phyloP scores from a whole-genome alignment of 2,797 vertebrate species.

The Chelidonichthys spinosus region DNA sequence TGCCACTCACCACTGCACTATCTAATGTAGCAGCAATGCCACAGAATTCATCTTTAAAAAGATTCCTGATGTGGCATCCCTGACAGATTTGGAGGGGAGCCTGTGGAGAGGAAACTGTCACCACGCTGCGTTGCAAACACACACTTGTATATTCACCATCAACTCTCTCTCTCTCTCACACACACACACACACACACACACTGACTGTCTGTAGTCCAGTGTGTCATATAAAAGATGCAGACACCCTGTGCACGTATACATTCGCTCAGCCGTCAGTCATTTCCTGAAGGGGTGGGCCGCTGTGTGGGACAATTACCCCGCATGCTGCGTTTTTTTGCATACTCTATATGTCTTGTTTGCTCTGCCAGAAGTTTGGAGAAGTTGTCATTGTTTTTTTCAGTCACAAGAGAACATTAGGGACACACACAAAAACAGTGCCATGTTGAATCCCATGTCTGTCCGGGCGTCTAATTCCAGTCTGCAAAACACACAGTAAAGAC shows the following conservation, averaged over 20 bases:
- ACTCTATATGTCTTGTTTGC: conserved; percentile 35
- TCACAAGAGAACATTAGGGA: conserved; percentile 25
- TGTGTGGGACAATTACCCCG: conserved; percentile 38
- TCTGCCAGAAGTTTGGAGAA: conserved; percentile 18
- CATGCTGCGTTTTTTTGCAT: conserved; percentile 36
- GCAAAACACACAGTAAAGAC: conserved; percentile 22
- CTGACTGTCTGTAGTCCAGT: conserved; percentile 71
- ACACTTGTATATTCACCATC: conserved; percentile 33
- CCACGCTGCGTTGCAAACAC: conserved; percentile 28
- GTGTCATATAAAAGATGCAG: conserved; percentile 68
- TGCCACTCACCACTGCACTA: conserved; percentile 61
- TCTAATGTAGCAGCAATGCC: conserved; percentile 73
- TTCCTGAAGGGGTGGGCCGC: conserved; percentile 10
- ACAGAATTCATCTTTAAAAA: conserved; percentile 74
- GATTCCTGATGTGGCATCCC: conserved; percentile 72
- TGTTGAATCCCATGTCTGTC: conserved; percentile 32
- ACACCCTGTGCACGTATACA: conserved; percentile 43
- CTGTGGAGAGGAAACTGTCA: conserved; percentile 69
- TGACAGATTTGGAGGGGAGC: conserved; percentile 71
- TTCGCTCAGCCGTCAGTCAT: conserved; percentile 67
- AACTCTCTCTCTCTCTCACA: conserved; percentile 3
- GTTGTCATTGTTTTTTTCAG: conserved; percentile 42
- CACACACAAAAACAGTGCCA: conserved; percentile 15
- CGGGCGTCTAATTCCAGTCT: conserved; percentile 26
- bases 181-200: neutral